Base-by-base conservation (phyloP, 2,113 vertebrate genomes). In the Genyomyrus donnyi region DNA sequence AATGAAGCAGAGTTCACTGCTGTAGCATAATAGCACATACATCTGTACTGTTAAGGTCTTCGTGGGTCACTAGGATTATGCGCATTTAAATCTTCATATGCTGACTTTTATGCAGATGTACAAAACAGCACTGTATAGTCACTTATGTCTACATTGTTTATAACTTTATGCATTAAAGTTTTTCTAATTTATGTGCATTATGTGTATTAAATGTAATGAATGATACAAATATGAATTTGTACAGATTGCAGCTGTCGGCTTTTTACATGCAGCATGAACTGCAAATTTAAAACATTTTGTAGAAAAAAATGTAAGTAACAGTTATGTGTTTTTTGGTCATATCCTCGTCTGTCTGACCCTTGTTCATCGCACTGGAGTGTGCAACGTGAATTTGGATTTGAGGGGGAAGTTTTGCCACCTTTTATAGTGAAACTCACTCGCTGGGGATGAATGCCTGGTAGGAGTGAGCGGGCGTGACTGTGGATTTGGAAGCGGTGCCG, bases 111-210 rank as follows among this genome's bases (percentile, higher is more conserved):
- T n/a, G 42, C 45, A 31, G 50, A 89, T 89, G 77, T 85, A 85
- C 70, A 35, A 31, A 89, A 83, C 21, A 42, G 50, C 45, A 35
- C 46, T 89, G 89, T 85, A 46, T 19, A 84, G 21, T 89, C 10
- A 35, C 11, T 80, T 62, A 21, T 89, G 39, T 46, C 74, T 52
- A 86, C 27, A 87, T 8, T 86, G 45, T 52, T 27, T 31, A 89
- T 50, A 48, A 48, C 15, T 50, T 52, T 89, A n/a, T 84, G 27
- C 24, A 62, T 42, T 42, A 45, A 84, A 89, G 56, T 27, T 85
- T 85, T 91, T 92, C 84, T 95, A 95, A 96, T 93, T 94, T 94
- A 94, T 94, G 90, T 92, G 86, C 90, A 89, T 94, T 39, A 93
- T 92, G 17, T 93, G 17, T 48, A 52, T 50, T 86, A 92, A 94